Evolutionary conservation across 2,113 vertebrate species (phyloP).

Genomic region (Verasper variegatus): DNA sequence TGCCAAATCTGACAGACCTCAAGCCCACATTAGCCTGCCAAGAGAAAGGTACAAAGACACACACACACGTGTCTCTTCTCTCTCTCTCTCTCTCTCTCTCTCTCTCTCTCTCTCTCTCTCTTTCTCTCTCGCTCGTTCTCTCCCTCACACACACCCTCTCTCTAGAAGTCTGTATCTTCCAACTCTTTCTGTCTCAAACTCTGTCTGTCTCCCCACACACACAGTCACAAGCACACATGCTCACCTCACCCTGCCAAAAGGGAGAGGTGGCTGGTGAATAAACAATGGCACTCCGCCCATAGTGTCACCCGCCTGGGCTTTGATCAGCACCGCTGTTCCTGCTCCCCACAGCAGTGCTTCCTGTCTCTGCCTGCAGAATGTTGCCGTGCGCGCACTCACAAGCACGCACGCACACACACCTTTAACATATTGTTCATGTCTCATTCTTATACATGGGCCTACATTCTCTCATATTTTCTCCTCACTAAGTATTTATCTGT

Average conservation of each 20-base stretch:
- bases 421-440: slow-evolving; percentile 48
- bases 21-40: slow-evolving; percentile 77
- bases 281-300: slow-evolving; percentile 82
- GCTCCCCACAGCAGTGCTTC: slow-evolving; percentile 75
- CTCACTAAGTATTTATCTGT: slow-evolving; percentile 61
- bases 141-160: slow-evolving; percentile 31
- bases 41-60: slow-evolving; percentile 70
- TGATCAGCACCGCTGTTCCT: slow-evolving; percentile 80
- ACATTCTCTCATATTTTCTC: slow-evolving; percentile 49
- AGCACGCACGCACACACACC: slow-evolving; percentile 15
- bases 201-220: slow-evolving; percentile 51
- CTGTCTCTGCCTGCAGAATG: slow-evolving; percentile 68
- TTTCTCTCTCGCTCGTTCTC: neutral
- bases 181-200: slow-evolving; percentile 75
- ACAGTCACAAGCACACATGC: slow-evolving; percentile 68
- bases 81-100: no score
- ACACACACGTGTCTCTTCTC: slow-evolving; percentile 48
- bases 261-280: slow-evolving; percentile 82
- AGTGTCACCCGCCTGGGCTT: slow-evolving; percentile 81
- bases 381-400: slow-evolving; percentile 23
- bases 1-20: slow-evolving; percentile 78
- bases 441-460: slow-evolving; percentile 41
- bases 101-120: no score
- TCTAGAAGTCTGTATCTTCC: slow-evolving; percentile 69
- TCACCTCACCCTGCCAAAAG: slow-evolving; percentile 79